These are phyloP conservation scores for Leptopilina myrica DNA, from an alignment of 2,888 invertebrate genomes.

Conservation along the genomic window DNA sequence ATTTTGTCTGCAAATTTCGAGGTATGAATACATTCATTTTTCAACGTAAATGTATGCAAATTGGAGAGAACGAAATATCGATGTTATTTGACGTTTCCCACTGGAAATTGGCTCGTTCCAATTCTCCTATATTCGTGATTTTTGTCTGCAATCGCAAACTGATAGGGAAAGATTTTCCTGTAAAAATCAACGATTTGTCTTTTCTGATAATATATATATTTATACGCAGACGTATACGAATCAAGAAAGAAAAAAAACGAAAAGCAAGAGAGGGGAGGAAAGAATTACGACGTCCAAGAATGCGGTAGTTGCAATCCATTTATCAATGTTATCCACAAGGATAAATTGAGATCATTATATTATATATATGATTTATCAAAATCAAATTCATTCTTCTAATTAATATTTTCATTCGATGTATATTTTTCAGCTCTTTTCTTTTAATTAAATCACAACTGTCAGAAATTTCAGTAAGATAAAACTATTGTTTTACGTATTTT, in stretches of 20 bases:
- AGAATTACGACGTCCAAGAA: no score
- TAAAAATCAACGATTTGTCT: slow-evolving; percentile 30
- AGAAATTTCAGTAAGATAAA: no score
- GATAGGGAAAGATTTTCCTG: background rate
- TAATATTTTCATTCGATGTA: no score
- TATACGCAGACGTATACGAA: no score
- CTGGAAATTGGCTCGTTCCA: slow-evolving; percentile 24
- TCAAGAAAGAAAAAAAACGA: no score
- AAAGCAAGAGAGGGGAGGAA: no score
- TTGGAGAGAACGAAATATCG: slow-evolving; percentile 17
- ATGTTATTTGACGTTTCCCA: slow-evolving; percentile 14
- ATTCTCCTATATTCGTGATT: slow-evolving; percentile 8
- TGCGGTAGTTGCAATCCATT: background rate
- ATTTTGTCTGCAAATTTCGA: background rate
- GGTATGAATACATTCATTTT: background rate
- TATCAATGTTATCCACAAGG: background rate
- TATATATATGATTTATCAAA: slow-evolving; percentile 1
- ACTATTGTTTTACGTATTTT: no score
- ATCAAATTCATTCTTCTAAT: no score
- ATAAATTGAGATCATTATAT: background rate
- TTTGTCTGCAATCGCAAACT: background rate
- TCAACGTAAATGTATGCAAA: slow-evolving; percentile 6
- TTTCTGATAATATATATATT: no score
- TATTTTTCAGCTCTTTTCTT: no score
- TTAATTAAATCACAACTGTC: no score